These are phyloP conservation scores for Acheta domesticus DNA, from an alignment of 2,888 invertebrate species.

Conservation along the genomic window DNA sequence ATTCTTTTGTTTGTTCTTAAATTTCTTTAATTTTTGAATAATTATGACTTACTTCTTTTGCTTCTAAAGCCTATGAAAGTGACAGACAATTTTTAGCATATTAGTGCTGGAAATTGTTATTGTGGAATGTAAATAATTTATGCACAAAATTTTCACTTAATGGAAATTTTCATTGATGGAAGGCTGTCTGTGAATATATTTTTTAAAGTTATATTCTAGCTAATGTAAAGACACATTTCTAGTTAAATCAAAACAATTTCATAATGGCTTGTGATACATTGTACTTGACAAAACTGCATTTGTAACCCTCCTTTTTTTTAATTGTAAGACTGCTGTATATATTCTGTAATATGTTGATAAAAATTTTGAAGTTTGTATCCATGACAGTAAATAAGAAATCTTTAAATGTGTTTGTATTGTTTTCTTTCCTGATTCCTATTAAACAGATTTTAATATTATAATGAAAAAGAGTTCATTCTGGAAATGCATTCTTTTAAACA, in stretches of 20 bases:
- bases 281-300: neutral
- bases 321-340: constrained; percentile 18
- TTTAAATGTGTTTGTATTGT: too few relatives aligned
- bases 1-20: too few relatives aligned
- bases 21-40: neutral
- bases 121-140: neutral
- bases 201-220: neutral
- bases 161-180: neutral
- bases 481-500: too few relatives aligned
- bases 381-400: neutral
- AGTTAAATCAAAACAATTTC: neutral
- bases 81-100: neutral
- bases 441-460: too few relatives aligned
- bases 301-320: neutral
- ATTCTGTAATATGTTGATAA: constrained; percentile 1
- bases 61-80: neutral
- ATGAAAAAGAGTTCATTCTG: too few relatives aligned
- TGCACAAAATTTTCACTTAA: neutral
- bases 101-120: neutral
- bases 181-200: neutral
- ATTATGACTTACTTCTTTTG: neutral
- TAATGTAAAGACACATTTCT: neutral
- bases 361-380: neutral
- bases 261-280: neutral
- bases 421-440: too few relatives aligned